Percentiles rank a stretch among this genome's conserved stretches.
These are phyloP conservation scores for Sebastes cheni DNA, from an alignment of 2,797 vertebrate species.

Conservation along the genomic window DNA sequence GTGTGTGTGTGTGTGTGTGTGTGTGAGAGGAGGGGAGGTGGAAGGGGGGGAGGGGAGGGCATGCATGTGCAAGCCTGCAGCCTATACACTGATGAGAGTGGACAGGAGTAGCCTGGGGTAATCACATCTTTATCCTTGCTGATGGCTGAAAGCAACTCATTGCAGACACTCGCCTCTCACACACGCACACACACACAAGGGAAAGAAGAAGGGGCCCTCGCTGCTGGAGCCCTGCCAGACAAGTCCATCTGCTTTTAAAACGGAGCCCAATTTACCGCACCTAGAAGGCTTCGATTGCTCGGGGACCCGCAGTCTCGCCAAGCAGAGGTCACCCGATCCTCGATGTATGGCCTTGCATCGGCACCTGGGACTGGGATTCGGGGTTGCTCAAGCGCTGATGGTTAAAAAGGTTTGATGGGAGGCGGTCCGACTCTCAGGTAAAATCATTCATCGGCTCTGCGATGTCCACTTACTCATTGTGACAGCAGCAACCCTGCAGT, in stretches of 20 bases:
- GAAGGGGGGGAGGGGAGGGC: too few relatives aligned
- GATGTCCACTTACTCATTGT: conserved; percentile 13
- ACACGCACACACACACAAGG: neutral
- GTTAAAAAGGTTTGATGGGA: conserved; percentile 47
- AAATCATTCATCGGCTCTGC: conserved; percentile 28
- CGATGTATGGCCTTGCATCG: neutral
- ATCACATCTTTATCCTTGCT: conserved; percentile 67
- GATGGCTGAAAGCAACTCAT: conserved; percentile 53
- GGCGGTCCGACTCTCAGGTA: conserved; percentile 3
- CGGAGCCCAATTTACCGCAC: conserved; percentile 43
- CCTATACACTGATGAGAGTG: conserved; percentile 51
- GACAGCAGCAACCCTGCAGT: conserved; percentile 25
- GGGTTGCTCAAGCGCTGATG: neutral
- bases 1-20: conserved; percentile 7
- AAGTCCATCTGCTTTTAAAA: conserved; percentile 68
- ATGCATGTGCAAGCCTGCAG: conserved; percentile 18
- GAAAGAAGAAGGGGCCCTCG: neutral
- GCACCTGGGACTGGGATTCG: conserved; percentile 30
- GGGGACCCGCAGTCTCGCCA: conserved; percentile 14
- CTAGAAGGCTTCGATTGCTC: conserved; percentile 24
- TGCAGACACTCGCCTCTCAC: conserved; percentile 54
- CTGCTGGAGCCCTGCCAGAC: conserved; percentile 45
- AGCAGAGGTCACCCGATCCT: conserved; percentile 22
- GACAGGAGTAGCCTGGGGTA: conserved; percentile 67
- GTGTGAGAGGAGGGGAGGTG: too few relatives aligned